A percentile compares a stretch with the other conserved stretches of the same genome.
These are phyloP conservation scores for Oikopleura albicans DNA, from an alignment of 23 tunicate species.

Conservation along the genomic window DNA sequence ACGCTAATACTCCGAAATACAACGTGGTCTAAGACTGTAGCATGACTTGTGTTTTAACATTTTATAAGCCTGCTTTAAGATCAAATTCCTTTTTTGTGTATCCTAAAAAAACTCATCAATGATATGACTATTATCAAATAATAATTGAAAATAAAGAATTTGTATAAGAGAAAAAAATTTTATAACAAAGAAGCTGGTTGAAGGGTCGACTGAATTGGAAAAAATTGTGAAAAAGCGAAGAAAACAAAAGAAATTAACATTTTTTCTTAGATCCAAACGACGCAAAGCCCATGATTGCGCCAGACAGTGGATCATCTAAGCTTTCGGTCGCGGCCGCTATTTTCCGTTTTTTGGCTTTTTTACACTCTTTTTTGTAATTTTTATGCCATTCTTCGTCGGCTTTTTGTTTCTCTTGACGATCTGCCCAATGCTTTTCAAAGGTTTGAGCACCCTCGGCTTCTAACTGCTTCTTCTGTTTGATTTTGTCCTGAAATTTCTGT, in stretches of 20 bases:
- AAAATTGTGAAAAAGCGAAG: neutral
- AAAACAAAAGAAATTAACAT: neutral
- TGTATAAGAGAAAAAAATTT: too few relatives aligned
- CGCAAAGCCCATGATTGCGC: neutral
- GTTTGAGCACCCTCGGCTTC: neutral
- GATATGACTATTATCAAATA: too few relatives aligned
- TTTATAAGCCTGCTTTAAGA: too few relatives aligned
- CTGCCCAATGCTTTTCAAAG: neutral
- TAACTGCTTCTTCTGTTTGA: neutral
- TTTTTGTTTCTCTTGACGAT: neutral
- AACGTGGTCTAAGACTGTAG: too few relatives aligned
- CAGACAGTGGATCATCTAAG: neutral
- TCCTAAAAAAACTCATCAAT: too few relatives aligned
- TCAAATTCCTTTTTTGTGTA: too few relatives aligned
- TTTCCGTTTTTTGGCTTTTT: conserved; percentile 6
- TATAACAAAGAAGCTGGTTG: too few relatives aligned
- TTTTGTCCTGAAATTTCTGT: neutral
- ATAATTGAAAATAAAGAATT: too few relatives aligned
- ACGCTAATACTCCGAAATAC: too few relatives aligned
- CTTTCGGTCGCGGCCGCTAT: neutral
- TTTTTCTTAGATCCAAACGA: neutral
- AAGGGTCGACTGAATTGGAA: too few relatives aligned
- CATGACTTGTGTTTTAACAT: too few relatives aligned
- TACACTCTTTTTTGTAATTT: neutral
- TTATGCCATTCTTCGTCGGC: conserved; percentile 12